Conservation (phyloP, 2,797 vertebrate genomes). For the Syncerus caffer region DNA sequence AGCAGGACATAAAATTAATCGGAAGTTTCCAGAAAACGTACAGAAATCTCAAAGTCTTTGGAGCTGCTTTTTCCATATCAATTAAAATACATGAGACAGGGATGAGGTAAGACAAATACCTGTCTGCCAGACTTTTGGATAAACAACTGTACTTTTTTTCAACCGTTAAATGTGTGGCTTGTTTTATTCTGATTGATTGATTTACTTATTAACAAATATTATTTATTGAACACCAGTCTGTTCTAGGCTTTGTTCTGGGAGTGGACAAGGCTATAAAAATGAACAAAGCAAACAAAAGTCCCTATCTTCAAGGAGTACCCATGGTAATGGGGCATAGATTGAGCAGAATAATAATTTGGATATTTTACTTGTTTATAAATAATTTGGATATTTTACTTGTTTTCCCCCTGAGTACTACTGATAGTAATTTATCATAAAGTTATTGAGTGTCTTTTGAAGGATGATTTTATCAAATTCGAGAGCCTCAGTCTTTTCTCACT, state of each 20-base stretch:
- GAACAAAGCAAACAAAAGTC: not conserved
- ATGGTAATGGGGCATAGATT: not conserved
- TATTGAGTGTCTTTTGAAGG: slow-evolving; percentile 8
- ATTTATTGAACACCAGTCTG: not conserved
- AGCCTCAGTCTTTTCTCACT: not conserved
- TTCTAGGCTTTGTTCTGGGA: not conserved
- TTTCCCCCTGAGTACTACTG: not conserved
- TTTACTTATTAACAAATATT: slow-evolving; percentile 26
- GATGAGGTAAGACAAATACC: not conserved
- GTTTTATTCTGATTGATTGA: not conserved
- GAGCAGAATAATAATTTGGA: not conserved
- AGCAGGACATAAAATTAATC: not conserved
- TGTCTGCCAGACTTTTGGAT: not conserved
- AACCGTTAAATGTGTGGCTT: not conserved
- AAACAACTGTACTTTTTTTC: not conserved
- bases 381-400: not conserved
- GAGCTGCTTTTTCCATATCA: not conserved
- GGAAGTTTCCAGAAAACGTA: not conserved
- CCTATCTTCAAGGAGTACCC: not conserved
- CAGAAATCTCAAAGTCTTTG: not conserved
- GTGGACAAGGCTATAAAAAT: not conserved
- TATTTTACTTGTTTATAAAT: not conserved
- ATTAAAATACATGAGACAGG: not conserved
- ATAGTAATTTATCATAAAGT: slow-evolving; percentile 20
- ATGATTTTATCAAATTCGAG: slow-evolving; percentile 11